Evolutionary conservation across 92 coral and sea anemone genomes (phyloP), one percentile per base, ranked within the genome.

Genomic region (Zoanthus sansibaricus): DNA sequence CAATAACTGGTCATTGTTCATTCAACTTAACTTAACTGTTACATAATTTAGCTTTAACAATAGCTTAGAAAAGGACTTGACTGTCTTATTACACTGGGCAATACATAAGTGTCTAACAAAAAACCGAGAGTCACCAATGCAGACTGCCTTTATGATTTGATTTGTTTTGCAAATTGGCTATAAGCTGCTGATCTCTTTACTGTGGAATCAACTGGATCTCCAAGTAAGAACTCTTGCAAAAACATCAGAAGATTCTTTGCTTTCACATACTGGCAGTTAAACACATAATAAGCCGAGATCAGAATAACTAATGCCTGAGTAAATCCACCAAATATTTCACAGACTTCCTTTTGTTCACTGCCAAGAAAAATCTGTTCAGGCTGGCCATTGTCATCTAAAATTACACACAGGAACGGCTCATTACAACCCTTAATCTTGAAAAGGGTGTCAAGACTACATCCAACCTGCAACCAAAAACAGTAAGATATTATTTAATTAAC

Each of bases 301-400:
- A 85, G 78, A 66, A 74, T 17, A 37, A 54, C 45, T 74, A 84
- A 84, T 69, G 87, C 88, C 78, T 56, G 56, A 61, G 31, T 20
- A 71, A 84, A 73, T 71, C 79, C 88, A 59, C 80, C 83, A 62
- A 74, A 77, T 44, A 86, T 74, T 86, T 86, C 89, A 59, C 71
- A 78, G 74, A 86, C 72, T 51, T 86, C 89, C 72, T 62, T 86
- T 74, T 86, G 66, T 54, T 86, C 89, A 71, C 82, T 30, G 25
- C 89, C 89, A 86, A 86, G 77, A n/a, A 86, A 86, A 75, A 73
- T 86, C 80, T 75, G 89, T 25, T 56, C 58, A 52, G 79, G 73
- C 62, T 75, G 72, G 70, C 79, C 79, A 20, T 72, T 51, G 18
- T 51, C 79, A 59, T 67, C 46, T 44, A 86, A 9, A 67, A 86